A percentile compares a stretch with the other conserved stretches of the same genome.
These are phyloP conservation scores for Sigmodon hispidus DNA, from an alignment of 2,113 vertebrate genomes.

Conservation along the genomic window DNA sequence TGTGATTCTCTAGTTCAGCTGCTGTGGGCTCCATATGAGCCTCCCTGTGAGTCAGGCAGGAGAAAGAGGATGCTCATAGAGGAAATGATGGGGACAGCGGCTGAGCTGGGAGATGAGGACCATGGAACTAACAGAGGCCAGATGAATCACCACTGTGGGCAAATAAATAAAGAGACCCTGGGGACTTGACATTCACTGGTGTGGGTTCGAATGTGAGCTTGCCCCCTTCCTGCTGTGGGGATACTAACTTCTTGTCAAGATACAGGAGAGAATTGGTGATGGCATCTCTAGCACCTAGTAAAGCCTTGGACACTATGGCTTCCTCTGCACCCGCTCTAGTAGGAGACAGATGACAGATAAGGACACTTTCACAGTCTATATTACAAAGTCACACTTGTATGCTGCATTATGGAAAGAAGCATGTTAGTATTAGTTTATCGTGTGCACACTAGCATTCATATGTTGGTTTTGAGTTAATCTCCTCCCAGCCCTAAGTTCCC, in stretches of 20 bases:
- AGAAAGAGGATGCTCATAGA: not conserved
- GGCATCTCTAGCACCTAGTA: too few relatives aligned
- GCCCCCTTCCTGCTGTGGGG: rapidly evolving
- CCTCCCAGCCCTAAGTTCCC: not conserved
- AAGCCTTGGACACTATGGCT: not conserved
- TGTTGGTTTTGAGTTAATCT: not conserved
- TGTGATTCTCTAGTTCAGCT: not conserved
- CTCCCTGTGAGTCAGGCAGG: not conserved
- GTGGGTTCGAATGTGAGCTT: not conserved
- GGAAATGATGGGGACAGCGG: not conserved
- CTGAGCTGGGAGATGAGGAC: not conserved
- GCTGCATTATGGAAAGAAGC: not conserved
- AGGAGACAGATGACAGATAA: not conserved
- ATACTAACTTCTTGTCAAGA: not conserved
- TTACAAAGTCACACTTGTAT: not conserved
- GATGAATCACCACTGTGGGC: not conserved
- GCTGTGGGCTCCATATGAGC: not conserved
- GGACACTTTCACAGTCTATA: not conserved
- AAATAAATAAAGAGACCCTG: not conserved
- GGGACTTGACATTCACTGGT: not conserved
- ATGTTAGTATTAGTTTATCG: too few relatives aligned
- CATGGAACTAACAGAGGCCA: not conserved
- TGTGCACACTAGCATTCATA: not conserved
- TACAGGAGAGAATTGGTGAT: not conserved
- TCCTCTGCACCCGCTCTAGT: not conserved